phyloP scores from a whole-genome alignment of 2,113 vertebrate genomes.

The Phrynocephalus versicolor region DNA sequence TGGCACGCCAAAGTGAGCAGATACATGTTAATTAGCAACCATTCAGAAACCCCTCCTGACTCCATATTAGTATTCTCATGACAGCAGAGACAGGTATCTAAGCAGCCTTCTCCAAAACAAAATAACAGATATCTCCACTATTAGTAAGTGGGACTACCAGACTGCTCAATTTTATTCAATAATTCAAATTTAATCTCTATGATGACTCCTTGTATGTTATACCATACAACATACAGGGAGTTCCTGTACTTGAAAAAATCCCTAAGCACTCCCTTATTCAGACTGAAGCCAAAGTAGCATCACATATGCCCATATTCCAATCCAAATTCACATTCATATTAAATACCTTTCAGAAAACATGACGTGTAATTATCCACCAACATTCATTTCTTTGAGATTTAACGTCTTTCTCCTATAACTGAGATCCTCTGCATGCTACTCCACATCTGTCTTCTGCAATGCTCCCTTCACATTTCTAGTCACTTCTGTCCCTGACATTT shows the following conservation, averaged over 20 bases:
- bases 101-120: neutral
- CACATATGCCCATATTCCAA: too few species aligned
- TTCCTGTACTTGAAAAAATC: neutral
- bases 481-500: neutral
- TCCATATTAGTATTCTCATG: neutral
- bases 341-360: neutral
- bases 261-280: neutral
- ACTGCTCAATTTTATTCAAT: neutral
- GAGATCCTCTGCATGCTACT: neutral
- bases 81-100: neutral
- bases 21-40: slow-evolving; percentile 14
- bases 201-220: neutral
- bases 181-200: neutral
- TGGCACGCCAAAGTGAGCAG: neutral
- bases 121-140: neutral
- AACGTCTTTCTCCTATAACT: neutral
- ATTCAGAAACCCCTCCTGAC: neutral
- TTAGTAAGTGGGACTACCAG: neutral
- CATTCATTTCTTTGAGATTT: neutral
- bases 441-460: neutral
- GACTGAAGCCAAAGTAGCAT: too few species aligned
- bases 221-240: neutral
- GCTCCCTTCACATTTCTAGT: neutral
- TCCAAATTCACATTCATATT: too few species aligned
- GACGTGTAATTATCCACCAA: neutral